Evolutionary conservation across 2,797 vertebrate genomes (phyloP).

Genomic region (Micrastur ruficollis): DNA sequence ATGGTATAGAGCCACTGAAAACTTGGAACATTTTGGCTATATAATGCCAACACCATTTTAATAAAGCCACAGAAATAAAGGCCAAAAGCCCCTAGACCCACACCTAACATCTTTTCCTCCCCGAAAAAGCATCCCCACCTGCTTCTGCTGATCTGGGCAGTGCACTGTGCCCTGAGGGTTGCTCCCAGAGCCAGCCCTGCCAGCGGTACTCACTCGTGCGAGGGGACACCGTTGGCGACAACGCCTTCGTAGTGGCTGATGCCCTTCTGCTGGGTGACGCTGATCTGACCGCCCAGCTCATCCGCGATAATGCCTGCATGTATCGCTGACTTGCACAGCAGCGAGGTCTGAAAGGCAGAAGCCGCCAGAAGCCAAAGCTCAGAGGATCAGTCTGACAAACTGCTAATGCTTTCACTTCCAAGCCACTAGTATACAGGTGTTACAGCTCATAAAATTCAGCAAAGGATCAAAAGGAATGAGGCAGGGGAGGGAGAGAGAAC

Average conservation of each 20-base stretch:
- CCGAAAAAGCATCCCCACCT: background rate
- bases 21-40: background rate
- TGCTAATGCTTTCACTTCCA: background rate
- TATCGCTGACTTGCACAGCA: constrained; percentile 85
- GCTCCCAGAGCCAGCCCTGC: background rate
- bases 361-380: background rate
- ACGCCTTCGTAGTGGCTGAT: constrained; percentile 77
- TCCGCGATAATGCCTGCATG: constrained; percentile 84
- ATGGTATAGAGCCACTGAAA: background rate
- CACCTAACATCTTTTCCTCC: background rate
- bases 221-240: constrained; percentile 81
- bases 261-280: constrained; percentile 77
- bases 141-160: background rate
- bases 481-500: background rate
- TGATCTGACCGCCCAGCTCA: constrained; percentile 82
- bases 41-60: background rate
- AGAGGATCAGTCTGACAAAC: background rate
- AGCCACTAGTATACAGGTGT: background rate
- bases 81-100: background rate
- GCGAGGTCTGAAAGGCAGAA: constrained; percentile 80
- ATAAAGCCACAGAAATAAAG: background rate
- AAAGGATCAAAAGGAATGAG: background rate
- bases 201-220: constrained; percentile 76
- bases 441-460: background rate
- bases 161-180: accelerated